Evolutionary conservation across 2,797 vertebrate genomes (phyloP).

Genomic region (Phrynocephalus forsythii): DNA sequence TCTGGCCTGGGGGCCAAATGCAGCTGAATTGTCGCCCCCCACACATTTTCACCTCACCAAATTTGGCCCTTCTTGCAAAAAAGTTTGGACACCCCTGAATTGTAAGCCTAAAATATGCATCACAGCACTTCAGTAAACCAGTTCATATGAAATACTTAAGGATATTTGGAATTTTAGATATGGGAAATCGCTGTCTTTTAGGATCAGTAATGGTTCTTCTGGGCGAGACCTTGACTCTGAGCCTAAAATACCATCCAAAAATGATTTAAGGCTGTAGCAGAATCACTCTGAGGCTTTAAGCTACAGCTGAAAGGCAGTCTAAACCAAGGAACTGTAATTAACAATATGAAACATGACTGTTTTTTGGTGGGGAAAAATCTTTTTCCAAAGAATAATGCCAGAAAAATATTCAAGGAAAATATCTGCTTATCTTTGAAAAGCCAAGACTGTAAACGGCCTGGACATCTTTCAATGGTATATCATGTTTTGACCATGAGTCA

Average conservation of each 20-base stretch:
- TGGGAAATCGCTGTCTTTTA: not conserved
- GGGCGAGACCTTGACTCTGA: not conserved
- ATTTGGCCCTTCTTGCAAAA: too few relatives aligned
- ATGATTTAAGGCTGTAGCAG: too few relatives aligned
- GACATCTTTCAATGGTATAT: conserved; percentile 53
- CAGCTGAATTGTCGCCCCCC: too few relatives aligned
- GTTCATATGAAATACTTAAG: not conserved
- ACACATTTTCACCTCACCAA: too few relatives aligned
- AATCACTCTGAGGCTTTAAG: not conserved
- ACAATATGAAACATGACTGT: not conserved
- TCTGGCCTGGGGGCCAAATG: too few relatives aligned
- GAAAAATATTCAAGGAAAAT: conserved; percentile 7
- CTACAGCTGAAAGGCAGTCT: not conserved
- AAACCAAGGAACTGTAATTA: not conserved
- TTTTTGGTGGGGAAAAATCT: not conserved
- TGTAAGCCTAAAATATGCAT: too few relatives aligned
- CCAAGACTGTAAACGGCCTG: conserved; percentile 15
- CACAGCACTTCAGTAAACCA: too few relatives aligned
- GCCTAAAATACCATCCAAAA: not conserved
- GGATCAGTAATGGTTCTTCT: not conserved
- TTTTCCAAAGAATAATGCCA: conserved; percentile 22
- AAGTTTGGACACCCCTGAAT: too few relatives aligned
- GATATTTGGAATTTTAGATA: not conserved
- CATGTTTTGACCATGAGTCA: conserved; percentile 61
- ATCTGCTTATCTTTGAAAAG: conserved; percentile 44